Percentiles rank a stretch among this genome's conserved stretches.
Conservation (phyloP, 2,888 invertebrate genomes). For the Microplitis manilae region DNA sequence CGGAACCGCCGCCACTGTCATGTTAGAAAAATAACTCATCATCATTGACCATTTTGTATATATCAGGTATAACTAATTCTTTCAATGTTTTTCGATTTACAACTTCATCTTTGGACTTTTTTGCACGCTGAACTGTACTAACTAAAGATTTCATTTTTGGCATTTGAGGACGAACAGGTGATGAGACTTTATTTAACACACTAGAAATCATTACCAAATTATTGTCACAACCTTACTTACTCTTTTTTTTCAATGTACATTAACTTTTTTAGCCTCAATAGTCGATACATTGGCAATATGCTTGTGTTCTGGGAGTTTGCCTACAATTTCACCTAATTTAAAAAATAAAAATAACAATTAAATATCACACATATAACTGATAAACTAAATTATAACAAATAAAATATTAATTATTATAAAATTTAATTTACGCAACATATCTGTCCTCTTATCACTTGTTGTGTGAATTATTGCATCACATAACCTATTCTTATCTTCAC, state of each 20-base stretch:
- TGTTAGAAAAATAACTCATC: conserved; percentile 26
- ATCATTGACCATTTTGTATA: background rate
- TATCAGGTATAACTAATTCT: background rate
- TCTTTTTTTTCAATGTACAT: background rate
- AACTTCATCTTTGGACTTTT: background rate
- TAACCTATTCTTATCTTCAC: too few relatives aligned
- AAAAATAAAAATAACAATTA: too few relatives aligned
- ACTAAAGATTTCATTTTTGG: background rate
- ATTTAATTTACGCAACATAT: too few relatives aligned
- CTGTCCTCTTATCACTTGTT: too few relatives aligned
- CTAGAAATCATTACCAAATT: background rate
- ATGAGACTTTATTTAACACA: background rate
- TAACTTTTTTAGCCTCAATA: too few relatives aligned
- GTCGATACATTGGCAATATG: too few relatives aligned
- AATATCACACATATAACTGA: too few relatives aligned
- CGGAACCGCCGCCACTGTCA: conserved; percentile 13
- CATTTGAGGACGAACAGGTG: background rate
- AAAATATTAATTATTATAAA: too few relatives aligned
- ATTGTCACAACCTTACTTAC: background rate
- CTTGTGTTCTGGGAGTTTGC: too few relatives aligned
- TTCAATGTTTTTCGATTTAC: background rate
- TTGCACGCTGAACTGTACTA: background rate
- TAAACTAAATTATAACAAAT: too few relatives aligned
- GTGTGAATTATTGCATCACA: too few relatives aligned
- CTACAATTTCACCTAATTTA: too few relatives aligned